phyloP scores from a whole-genome alignment of 2,797 vertebrate species.

The Hapalemur alaotrensis region DNA sequence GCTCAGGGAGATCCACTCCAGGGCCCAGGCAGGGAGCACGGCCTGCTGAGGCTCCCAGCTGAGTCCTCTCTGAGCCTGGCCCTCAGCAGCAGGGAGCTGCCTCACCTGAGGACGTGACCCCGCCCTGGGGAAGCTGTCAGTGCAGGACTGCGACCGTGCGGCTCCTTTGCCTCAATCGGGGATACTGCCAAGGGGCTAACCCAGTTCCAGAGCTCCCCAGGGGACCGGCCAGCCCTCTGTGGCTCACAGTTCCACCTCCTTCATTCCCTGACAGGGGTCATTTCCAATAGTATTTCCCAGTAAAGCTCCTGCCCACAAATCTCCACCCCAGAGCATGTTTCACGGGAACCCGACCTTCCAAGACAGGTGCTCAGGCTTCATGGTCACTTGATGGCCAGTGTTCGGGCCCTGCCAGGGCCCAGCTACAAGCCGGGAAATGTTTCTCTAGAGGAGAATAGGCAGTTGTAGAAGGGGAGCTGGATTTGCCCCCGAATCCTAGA shows the following conservation, averaged over 20 bases:
- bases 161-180: neutral
- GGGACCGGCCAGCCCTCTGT: neutral
- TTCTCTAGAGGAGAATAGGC: neutral
- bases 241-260: too few relatives aligned
- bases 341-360: neutral
- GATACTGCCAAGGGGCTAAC: neutral
- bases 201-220: neutral
- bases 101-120: neutral
- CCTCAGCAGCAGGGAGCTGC: neutral
- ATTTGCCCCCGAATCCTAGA: neutral
- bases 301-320: neutral
- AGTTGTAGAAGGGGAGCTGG: neutral
- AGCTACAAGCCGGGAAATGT: neutral
- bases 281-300: neutral
- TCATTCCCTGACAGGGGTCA: neutral
- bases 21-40: neutral
- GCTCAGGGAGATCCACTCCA: neutral
- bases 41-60: neutral
- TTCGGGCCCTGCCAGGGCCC: neutral
- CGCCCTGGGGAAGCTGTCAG: too few relatives aligned
- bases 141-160: accelerated
- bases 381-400: neutral
- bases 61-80: neutral
- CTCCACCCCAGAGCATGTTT: neutral
- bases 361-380: neutral